Percentiles rank a stretch among this genome's conserved stretches.
These are phyloP conservation scores for Amblyteles armatorius DNA, from an alignment of 2,888 invertebrate genomes.

Conservation along the genomic window DNA sequence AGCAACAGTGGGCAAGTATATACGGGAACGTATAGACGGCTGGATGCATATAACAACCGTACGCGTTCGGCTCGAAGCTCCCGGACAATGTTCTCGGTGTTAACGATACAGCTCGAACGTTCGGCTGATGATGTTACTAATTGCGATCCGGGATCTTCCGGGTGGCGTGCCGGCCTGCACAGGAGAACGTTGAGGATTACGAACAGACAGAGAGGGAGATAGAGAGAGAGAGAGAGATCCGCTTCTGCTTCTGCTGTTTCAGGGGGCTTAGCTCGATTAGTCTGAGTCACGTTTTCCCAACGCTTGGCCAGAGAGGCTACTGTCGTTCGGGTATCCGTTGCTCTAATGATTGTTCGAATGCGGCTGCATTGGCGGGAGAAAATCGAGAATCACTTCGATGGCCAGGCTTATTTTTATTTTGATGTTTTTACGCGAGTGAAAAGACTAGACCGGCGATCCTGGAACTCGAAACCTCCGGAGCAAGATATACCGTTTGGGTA, in stretches of 20 bases:
- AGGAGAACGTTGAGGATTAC: slow-evolving; percentile 54
- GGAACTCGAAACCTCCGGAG: not conserved
- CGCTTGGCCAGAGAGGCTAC: slow-evolving; percentile 4
- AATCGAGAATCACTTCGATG: slow-evolving; percentile 12
- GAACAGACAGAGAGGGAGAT: not conserved
- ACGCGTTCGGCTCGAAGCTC: slow-evolving; percentile 3
- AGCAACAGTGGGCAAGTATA: slow-evolving; percentile 3
- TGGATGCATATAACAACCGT: slow-evolving; percentile 19
- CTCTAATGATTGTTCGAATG: slow-evolving; percentile 7
- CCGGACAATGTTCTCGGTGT: slow-evolving; percentile 26
- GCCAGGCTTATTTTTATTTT: not conserved
- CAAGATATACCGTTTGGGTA: slow-evolving; percentile 22
- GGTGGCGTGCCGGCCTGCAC: slow-evolving; percentile 15
- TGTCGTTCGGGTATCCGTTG: slow-evolving; percentile 25
- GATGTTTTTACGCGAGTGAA: slow-evolving; percentile 25
- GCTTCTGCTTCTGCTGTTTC: slow-evolving; percentile 23
- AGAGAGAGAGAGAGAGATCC: slow-evolving; percentile 17
- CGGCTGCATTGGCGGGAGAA: not conserved
- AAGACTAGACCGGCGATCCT: slow-evolving; percentile 11
- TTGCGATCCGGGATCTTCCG: slow-evolving; percentile 51
- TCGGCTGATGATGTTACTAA: slow-evolving; percentile 50
- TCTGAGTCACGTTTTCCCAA: slow-evolving; percentile 53
- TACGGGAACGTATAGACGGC: slow-evolving; percentile 13
- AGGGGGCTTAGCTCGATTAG: slow-evolving; percentile 54
- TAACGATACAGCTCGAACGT: slow-evolving; percentile 40